phyloP scores from a whole-genome alignment of 1,140 invertebrate species.

The Caenorhabditis inopinata region DNA sequence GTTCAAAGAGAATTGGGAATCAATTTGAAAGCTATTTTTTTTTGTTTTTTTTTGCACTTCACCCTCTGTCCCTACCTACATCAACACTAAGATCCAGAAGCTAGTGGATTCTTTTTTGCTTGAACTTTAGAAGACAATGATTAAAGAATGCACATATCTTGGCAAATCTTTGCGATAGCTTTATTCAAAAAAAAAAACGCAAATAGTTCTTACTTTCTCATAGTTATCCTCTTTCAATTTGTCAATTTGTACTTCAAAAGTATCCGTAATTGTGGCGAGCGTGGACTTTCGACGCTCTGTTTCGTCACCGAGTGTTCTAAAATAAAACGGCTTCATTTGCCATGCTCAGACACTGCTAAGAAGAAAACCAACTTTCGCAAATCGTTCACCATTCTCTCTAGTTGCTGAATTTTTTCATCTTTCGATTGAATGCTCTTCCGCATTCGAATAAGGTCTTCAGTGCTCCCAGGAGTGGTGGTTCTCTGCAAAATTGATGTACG shows the following conservation, averaged over 20 bases:
- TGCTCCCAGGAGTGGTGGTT: constrained; percentile 1
- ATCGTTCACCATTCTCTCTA: constrained; percentile 46
- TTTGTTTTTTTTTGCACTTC: too few species aligned
- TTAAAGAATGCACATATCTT: too few species aligned
- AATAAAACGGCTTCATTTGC: background rate
- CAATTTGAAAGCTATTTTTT: too few species aligned
- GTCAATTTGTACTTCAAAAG: constrained; percentile 2
- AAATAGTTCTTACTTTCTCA: constrained; percentile 29
- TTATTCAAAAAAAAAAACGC: background rate
- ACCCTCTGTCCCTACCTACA: too few species aligned
- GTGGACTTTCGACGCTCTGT: constrained; percentile 26
- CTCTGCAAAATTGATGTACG: background rate
- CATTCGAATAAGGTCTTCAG: constrained; percentile 35
- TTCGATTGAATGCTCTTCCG: constrained; percentile 47
- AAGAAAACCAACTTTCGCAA: background rate
- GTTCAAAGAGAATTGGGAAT: too few species aligned
- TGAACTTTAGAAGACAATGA: too few species aligned
- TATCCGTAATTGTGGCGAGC: constrained; percentile 17
- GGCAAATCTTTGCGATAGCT: too few species aligned
- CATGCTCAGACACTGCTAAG: too few species aligned
- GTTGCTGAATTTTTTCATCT: constrained; percentile 47
- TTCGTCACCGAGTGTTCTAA: constrained; percentile 41
- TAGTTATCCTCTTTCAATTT: constrained; percentile 36
- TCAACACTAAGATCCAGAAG: too few species aligned
- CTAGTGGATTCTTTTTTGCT: too few species aligned